Evolutionary conservation across 2,797 vertebrate species (phyloP).

Genomic region (Heliangelus exortis): DNA sequence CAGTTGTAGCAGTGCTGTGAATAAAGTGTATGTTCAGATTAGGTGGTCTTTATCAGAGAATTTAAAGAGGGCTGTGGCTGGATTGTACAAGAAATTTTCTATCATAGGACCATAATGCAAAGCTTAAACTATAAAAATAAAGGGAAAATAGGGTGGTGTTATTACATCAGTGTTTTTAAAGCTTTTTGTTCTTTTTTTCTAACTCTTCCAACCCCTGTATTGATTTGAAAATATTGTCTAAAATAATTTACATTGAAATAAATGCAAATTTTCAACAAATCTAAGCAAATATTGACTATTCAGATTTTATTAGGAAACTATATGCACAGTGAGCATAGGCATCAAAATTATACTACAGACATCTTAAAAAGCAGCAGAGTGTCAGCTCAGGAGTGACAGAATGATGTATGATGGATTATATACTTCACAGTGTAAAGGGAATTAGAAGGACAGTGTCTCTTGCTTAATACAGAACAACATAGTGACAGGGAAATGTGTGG

Average conservation of each 20-base stretch:
- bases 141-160: neutral
- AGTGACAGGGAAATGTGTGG: neutral
- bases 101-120: neutral
- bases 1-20: neutral
- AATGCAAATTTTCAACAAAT: slow-evolving; percentile 9
- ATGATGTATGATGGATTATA: neutral
- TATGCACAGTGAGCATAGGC: neutral
- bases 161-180: neutral
- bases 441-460: neutral
- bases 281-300: neutral
- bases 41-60: neutral
- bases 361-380: neutral
- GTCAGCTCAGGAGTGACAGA: neutral
- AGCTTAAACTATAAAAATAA: neutral
- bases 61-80: neutral
- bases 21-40: neutral
- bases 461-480: neutral
- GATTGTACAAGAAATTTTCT: neutral
- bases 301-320: neutral
- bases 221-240: neutral
- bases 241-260: slow-evolving; percentile 3
- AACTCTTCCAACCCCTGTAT: neutral
- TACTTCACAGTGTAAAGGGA: neutral
- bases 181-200: neutral
- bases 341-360: neutral